Evolutionary conservation across 2,113 vertebrate genomes (phyloP).

Genomic region (Otolemur garnettii): DNA sequence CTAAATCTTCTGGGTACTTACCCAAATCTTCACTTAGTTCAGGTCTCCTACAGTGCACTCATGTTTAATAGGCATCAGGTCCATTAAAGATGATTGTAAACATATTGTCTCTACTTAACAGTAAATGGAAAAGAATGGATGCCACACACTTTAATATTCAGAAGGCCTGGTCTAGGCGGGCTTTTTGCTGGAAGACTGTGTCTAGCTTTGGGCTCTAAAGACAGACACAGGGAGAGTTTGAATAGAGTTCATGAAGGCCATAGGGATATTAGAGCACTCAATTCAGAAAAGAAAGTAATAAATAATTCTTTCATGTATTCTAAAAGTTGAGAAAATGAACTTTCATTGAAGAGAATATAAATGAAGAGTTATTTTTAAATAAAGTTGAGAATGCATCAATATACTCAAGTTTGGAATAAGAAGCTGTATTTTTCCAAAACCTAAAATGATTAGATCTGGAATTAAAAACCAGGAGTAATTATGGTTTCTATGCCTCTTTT

Average conservation of each 20-base stretch:
- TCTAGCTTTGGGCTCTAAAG: slow-evolving; percentile 17
- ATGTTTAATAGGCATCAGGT: slow-evolving; percentile 49
- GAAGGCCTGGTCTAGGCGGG: slow-evolving; percentile 1
- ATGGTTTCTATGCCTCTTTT: neutral
- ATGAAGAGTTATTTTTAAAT: slow-evolving; percentile 26
- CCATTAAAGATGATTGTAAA: slow-evolving; percentile 77
- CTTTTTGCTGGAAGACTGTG: slow-evolving; percentile 52
- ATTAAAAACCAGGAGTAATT: neutral
- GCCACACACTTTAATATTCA: slow-evolving; percentile 65
- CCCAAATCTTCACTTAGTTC: slow-evolving; percentile 62
- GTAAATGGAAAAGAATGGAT: slow-evolving; percentile 68
- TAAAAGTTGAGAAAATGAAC: neutral
- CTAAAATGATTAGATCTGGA: slow-evolving; percentile 7
- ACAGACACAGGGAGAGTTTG: neutral
- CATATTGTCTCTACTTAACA: slow-evolving; percentile 64
- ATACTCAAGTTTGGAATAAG: neutral
- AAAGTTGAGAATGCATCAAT: neutral
- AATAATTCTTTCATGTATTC: neutral
- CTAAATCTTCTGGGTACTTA: slow-evolving; percentile 49
- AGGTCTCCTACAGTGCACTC: slow-evolving; percentile 31
- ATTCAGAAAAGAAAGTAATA: neutral
- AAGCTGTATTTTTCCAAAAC: slow-evolving; percentile 24
- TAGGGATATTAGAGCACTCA: neutral
- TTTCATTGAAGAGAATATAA: slow-evolving; percentile 2
- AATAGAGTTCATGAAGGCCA: slow-evolving; percentile 5